Evolutionary conservation across 1,140 invertebrate genomes (phyloP).

Genomic region (Chrysomallon squamiferum): DNA sequence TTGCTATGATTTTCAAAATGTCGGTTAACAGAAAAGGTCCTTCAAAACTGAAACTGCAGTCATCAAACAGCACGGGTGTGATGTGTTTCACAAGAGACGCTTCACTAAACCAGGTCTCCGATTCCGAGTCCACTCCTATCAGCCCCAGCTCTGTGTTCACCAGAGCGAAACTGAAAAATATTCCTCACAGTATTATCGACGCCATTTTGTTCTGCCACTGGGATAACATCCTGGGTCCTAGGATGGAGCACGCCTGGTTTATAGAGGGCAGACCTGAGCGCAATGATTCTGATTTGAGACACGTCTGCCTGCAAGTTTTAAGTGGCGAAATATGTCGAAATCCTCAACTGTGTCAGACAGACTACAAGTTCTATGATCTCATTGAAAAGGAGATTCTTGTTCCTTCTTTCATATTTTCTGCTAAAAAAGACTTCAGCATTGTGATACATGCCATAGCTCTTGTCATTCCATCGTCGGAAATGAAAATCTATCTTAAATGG

Average conservation of each 20-base stretch:
- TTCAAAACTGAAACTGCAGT: slow-evolving; percentile 11
- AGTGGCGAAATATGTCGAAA: slow-evolving; percentile 53
- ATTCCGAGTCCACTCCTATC: slow-evolving; percentile 16
- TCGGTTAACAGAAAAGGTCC: slow-evolving; percentile 1
- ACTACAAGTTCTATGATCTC: slow-evolving; percentile 48
- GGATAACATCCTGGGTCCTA: slow-evolving; percentile 56
- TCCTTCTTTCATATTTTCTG: slow-evolving; percentile 50
- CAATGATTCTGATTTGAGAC: slow-evolving; percentile 23
- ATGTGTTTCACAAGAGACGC: background rate
- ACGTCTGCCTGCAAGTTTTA: slow-evolving; percentile 44
- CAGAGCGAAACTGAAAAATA: slow-evolving; percentile 27
- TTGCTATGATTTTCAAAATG: too few species aligned
- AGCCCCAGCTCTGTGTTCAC: slow-evolving; percentile 46
- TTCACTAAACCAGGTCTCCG: background rate
- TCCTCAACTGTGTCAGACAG: slow-evolving; percentile 33
- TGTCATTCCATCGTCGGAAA: slow-evolving; percentile 40
- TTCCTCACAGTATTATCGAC: slow-evolving; percentile 34
- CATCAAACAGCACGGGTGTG: too few species aligned
- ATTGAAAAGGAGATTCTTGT: slow-evolving; percentile 40
- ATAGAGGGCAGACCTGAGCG: slow-evolving; percentile 22
- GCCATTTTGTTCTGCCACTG: slow-evolving; percentile 46
- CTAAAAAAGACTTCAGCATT: slow-evolving; percentile 27
- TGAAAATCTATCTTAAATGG: slow-evolving; percentile 34
- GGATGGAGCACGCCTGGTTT: slow-evolving; percentile 49
- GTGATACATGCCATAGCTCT: slow-evolving; percentile 46